Evolutionary conservation across 2,113 vertebrate genomes (phyloP), one percentile per base, ranked within the genome.

Genomic region (Lates calcarifer): DNA sequence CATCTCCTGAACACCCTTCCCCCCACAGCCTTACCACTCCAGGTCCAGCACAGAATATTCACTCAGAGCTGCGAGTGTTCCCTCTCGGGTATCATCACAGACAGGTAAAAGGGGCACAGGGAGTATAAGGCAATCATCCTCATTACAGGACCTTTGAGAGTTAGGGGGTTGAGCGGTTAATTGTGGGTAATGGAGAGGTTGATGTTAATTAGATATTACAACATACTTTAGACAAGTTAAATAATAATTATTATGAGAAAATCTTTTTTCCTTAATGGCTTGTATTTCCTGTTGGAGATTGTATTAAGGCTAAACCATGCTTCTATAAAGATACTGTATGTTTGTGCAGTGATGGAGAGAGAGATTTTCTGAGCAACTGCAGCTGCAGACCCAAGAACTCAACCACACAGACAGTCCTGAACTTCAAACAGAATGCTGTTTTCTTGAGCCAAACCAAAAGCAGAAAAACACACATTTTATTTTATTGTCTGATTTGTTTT

Each of bases 91-190:
- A 22, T 33, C 4, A n/a, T 57, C 61, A 71, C 51, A 82, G 72
- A 55, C 62, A 66, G 67, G 70, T 79, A 41, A 67, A 85, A 73
- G 18, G 45, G 47, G 37, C 63, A 53, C 20, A 17, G 28, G 49
- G 66, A 47, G 39, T 65, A 64, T 37, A 41, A 45, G n/a, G 18
- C n/a, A 35, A 66, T 53, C 20, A 39, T 33, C 3, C 20, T 74
- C 18, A 78, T 81, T 77, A 77, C 28, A 37, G 24, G 31, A 45
- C 60, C 64, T 73, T 65, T 76, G 22, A 65, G 47, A 28, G 31
- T 57, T 57, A 39, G 18, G 29, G 51, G 37, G 14, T 20, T 62
- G 43, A 24, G 29, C n/a, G 15, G 57, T 60, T 80, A 20, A 53
- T 55, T 43, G 20, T 26, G 31, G 63, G 24, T 67, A 43, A 73